A percentile compares a stretch with the other conserved stretches of the same genome.
phyloP scores from a whole-genome alignment of 1,140 invertebrate species.

The Bilobella aurantiaca region DNA sequence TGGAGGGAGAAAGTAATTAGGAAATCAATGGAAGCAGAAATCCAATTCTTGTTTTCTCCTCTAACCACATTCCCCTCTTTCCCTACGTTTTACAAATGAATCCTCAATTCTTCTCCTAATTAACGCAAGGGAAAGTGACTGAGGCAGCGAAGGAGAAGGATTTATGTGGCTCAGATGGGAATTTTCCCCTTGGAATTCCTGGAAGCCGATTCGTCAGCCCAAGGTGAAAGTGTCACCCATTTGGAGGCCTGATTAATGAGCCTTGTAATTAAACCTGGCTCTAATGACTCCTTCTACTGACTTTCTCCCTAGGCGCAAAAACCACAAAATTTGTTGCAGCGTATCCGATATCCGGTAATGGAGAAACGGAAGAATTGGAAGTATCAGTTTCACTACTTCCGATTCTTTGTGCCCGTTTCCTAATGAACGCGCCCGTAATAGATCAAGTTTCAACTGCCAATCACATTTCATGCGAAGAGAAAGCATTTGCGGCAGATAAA shows the following conservation, averaged over 20 bases:
- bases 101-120: background rate
- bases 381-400: background rate
- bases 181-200: background rate
- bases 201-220: too few species aligned
- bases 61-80: background rate
- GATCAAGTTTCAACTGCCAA: too few species aligned
- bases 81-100: background rate
- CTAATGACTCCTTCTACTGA: background rate
- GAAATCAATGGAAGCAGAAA: background rate
- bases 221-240: constrained; percentile 5
- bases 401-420: too few species aligned
- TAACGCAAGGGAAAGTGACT: background rate
- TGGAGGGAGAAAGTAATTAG: constrained; percentile 1
- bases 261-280: background rate
- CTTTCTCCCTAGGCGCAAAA: background rate
- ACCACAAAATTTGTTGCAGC: background rate
- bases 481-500: background rate
- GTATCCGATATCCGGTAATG: background rate
- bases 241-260: background rate
- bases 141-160: background rate
- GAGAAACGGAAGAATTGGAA: background rate
- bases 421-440: too few species aligned
- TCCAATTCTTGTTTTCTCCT: background rate
- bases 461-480: too few species aligned
- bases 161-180: background rate